A percentile compares a stretch with the other conserved stretches of the same genome.
Evolutionary conservation across 2,888 invertebrate species (phyloP).

Genomic region (Hirtodrosophila trivittata): DNA sequence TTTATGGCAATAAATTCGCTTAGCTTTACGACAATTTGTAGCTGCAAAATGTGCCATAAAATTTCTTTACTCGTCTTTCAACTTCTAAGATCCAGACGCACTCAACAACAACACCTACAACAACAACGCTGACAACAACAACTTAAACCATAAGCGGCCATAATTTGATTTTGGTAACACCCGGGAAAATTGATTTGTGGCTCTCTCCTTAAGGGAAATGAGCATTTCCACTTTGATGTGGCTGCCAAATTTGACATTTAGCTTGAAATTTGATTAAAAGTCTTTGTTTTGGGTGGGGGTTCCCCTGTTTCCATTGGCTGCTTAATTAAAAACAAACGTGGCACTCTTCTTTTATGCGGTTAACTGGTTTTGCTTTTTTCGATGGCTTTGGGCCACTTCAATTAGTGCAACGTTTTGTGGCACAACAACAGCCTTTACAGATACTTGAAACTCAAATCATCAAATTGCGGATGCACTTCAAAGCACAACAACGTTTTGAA

Average conservation of each 20-base stretch:
- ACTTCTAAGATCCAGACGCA: conserved; percentile 6
- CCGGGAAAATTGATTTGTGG: conserved; percentile 51
- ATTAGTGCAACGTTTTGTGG: conserved; percentile 65
- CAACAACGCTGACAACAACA: conserved; percentile 7
- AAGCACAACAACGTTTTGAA: conserved; percentile 59
- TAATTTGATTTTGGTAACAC: conserved; percentile 56
- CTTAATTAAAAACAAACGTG: conserved; percentile 51
- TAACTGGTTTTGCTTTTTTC: conserved; percentile 20
- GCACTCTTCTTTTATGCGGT: conserved; percentile 17
- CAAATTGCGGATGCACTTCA: conserved; percentile 48
- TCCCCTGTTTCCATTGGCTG: conserved; percentile 1
- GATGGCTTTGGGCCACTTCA: conserved; percentile 52
- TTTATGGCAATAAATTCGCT: conserved; percentile 80
- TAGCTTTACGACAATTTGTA: conserved; percentile 79
- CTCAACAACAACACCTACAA: background rate
- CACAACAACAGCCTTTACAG: conserved; percentile 15
- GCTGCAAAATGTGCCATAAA: conserved; percentile 72
- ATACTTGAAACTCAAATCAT: conserved; percentile 43
- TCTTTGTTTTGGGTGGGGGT: background rate
- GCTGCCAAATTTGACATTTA: conserved; percentile 56
- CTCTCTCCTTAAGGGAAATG: conserved; percentile 1
- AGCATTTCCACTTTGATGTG: conserved; percentile 40
- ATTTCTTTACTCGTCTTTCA: conserved; percentile 30
- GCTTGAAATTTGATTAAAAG: conserved; percentile 52
- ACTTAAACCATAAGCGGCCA: conserved; percentile 21